Conservation (phyloP, 2,113 vertebrate genomes). For the Anguilla japonica region DNA sequence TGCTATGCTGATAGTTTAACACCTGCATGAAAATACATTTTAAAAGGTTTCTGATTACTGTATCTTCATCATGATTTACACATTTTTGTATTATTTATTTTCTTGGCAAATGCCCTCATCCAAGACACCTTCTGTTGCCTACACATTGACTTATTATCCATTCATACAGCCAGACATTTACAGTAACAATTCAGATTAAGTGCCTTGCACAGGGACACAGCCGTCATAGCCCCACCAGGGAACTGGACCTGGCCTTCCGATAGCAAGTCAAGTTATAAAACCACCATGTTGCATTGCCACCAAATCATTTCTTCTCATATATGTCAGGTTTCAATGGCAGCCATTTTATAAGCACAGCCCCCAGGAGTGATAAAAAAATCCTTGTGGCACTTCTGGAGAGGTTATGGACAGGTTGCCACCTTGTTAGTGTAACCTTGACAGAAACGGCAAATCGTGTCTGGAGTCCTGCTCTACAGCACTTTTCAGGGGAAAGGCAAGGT, state of each 20-base stretch:
- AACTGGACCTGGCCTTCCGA: not conserved
- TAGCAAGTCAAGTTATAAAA: not conserved
- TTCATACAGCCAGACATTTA: not conserved
- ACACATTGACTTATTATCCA: not conserved
- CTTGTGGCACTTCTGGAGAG: not conserved
- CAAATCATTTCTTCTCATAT: not conserved
- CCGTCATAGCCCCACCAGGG: not conserved
- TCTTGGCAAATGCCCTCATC: not conserved
- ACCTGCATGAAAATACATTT: no score
- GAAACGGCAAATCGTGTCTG: not conserved
- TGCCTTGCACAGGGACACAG: not conserved
- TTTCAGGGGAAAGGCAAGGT: not conserved
- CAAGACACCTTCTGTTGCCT: not conserved
- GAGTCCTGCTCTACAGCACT: not conserved
- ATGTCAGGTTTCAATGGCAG: not conserved
- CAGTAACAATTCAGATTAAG: not conserved
- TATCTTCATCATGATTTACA: not conserved
- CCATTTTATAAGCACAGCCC: not conserved
- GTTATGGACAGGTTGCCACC: not conserved
- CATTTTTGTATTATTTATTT: not conserved
- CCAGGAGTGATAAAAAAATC: not conserved
- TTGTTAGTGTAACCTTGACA: not conserved
- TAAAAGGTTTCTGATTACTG: no score
- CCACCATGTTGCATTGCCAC: not conserved
- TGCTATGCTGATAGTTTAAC: no score